phyloP scores from a whole-genome alignment of 2,888 invertebrate species.

The Lymantria monacha region DNA sequence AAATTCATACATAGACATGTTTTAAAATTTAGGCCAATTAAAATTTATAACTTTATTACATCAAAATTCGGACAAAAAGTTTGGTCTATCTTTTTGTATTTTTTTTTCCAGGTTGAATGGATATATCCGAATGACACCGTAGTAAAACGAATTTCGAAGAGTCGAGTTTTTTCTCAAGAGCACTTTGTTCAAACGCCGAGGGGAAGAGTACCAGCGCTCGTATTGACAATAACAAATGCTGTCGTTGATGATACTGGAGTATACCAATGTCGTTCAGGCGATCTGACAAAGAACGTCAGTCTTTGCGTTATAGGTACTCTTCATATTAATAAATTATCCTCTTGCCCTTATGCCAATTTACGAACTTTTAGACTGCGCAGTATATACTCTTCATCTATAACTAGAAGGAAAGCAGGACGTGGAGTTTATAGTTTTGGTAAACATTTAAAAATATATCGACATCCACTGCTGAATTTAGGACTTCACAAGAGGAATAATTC shows the following conservation, averaged over 20 bases:
- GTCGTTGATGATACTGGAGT: slow-evolving; percentile 53
- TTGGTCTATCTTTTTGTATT: background rate
- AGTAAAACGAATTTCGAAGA: slow-evolving; percentile 41
- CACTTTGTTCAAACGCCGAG: slow-evolving; percentile 41
- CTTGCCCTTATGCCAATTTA: background rate
- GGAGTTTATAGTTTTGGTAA: too few species aligned
- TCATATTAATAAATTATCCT: background rate
- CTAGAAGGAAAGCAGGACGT: too few species aligned
- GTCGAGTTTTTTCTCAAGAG: slow-evolving; percentile 54
- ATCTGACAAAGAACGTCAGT: slow-evolving; percentile 35
- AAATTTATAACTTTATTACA: too few species aligned
- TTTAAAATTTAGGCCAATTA: too few species aligned
- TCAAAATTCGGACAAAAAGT: too few species aligned
- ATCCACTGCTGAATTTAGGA: too few species aligned
- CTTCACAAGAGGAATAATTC: too few species aligned
- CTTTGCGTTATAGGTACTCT: slow-evolving; percentile 64
- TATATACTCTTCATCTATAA: too few species aligned
- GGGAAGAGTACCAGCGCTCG: slow-evolving; percentile 40
- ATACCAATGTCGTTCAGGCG: slow-evolving; percentile 58
- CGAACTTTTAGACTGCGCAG: background rate
- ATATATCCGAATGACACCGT: slow-evolving; percentile 47
- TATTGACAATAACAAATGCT: slow-evolving; percentile 46
- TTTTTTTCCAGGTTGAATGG: slow-evolving; percentile 58
- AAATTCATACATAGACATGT: too few species aligned
- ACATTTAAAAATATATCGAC: too few species aligned